Conservation (phyloP, 2,113 vertebrate genomes). For the Ceyx margarethae region DNA sequence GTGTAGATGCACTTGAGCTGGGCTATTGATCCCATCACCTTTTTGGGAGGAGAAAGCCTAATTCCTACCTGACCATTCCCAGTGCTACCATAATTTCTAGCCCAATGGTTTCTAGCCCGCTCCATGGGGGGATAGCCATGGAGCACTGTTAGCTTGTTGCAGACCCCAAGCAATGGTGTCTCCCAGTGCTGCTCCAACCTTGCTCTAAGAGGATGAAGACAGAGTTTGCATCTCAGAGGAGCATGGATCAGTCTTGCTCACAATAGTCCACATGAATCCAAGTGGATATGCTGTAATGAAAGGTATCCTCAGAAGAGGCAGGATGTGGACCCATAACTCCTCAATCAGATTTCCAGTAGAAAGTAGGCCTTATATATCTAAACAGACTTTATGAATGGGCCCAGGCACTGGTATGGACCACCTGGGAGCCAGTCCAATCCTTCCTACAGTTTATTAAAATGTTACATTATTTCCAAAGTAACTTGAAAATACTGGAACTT, state of each 20-base stretch:
- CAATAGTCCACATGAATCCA: neutral
- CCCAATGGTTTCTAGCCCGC: no score
- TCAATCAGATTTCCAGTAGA: neutral
- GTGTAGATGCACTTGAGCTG: no score
- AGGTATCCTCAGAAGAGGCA: neutral
- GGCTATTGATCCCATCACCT: no score
- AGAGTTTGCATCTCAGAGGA: neutral
- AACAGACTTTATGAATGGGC: no score
- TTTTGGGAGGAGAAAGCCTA: no score
- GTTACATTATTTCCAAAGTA: no score
- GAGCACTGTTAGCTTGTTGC: neutral
- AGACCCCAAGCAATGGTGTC: neutral
- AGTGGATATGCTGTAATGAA: neutral
- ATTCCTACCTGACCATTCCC: no score
- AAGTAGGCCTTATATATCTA: neutral
- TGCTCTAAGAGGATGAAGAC: neutral
- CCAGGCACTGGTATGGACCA: neutral
- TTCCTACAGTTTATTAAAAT: no score
- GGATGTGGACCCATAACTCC: neutral
- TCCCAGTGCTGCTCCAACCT: neutral
- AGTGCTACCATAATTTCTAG: no score
- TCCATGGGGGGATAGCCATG: neutral
- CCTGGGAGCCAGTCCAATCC: neutral
- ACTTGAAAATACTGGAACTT: no score
- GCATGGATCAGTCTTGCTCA: neutral